Base-by-base conservation (phyloP, 2,797 vertebrate genomes). In the Argyrosomus regius region DNA sequence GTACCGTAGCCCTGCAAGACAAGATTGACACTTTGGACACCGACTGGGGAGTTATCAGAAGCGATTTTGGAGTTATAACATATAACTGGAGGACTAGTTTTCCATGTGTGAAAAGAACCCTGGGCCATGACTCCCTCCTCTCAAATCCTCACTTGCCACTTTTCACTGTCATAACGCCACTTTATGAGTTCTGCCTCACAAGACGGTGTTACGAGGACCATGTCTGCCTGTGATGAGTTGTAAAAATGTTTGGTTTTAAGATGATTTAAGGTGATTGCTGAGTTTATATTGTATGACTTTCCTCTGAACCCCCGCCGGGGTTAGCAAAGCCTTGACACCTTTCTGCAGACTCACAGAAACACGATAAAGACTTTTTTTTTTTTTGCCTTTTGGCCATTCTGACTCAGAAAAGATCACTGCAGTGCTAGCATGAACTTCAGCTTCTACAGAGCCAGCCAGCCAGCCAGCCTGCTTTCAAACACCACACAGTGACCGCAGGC, bases 321-420 rank as follows among this genome's bases (percentile, higher is more conserved):
- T 79, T 8, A 31, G 65, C 52, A 22, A 69, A 67, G 46, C 65
- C 31, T 78, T 7, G 2, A 49, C 68, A 63, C 53, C 57, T 64
- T 50, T 57, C 67, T 49, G 67, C 41, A 70, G 57, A 69, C 54
- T 48, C 64, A 67, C 63, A 45, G 64, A 75, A 77, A 79, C 49
- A 72, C 3, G 18, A 66, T 52, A n/a, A 43, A 63, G 35, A 80
- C 74, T 64, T 77, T 8, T 39, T 39, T 39, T 6, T 8, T 39
- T 39, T 39, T 43, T 72, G 60, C 43, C 56, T 66, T 69, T 65
- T 20, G 50, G 50, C 69, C 20, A 1, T 24, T 60, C 11, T 52
- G 80, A 80, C 76, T 80, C 68, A 54, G 28, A 77, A 35, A 48
- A 68, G 26, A 58, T 62, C 31, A n/a, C 67, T 73, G 48, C 84